Base-by-base conservation (phyloP, 2,888 invertebrate genomes). In the Heterodera filipjevi region DNA sequence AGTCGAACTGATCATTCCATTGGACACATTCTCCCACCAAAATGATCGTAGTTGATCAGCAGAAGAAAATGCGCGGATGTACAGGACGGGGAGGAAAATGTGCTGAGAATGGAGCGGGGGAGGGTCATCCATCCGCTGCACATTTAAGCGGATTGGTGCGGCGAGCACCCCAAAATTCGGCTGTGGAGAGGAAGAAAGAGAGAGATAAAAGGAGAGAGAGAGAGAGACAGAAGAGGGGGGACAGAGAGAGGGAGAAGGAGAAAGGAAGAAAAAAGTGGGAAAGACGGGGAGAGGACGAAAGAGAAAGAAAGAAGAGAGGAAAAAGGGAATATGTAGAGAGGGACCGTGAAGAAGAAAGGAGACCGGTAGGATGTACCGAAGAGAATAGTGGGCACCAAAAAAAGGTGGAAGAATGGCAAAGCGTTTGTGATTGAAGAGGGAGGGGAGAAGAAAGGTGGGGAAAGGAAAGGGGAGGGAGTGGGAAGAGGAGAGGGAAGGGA, bases 71-170 rank as follows among this genome's bases (percentile, higher is more conserved):
- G n/a, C 59, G 59, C 59, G 59, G 59, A 59, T n/a, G n/a, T 8
- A 59, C 5, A 22, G n/a, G 27, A 16, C 12, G 46, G 39, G 39
- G 49, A 19, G 19, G 49, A 5, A 22, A 39, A 39, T 39, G 39
- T 39, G 8, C 39, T 12, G 16, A 53, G 16, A 59, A 59, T 22
- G n/a, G 59, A 59, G 5, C 5, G 49, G 39, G 39, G 16, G 16
- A 16, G 49, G 16, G 1, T 16, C 22, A 5, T 53, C 49, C 22
- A 5, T 53, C 22, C 49, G 5, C 22, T 19, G 39, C 49, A n/a
- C n/a, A n/a, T 27, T 59, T 59, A 59, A 59, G 59, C 59, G 59
- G 59, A n/a, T 59, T 59, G 59, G 59, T 27, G 59, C 59, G 59
- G 59, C 59, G 27, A 27, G 59, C n/a, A 12, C 59, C n/a, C 5